Percentiles rank a stretch among this genome's conserved stretches.
These are phyloP conservation scores for Luperina nickerlii DNA, from an alignment of 2,888 invertebrate genomes.

Conservation along the genomic window DNA sequence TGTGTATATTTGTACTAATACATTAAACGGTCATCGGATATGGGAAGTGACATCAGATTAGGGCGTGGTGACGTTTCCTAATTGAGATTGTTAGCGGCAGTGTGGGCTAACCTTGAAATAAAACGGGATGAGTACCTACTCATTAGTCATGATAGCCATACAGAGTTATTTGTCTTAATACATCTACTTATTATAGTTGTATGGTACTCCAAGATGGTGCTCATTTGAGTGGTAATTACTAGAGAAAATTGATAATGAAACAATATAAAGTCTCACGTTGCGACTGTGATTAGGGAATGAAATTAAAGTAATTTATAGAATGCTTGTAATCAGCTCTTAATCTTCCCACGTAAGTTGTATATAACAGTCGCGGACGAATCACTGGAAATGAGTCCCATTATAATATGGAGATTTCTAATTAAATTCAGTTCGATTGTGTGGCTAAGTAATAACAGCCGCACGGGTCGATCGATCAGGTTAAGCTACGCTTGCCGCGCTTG, in stretches of 20 bases:
- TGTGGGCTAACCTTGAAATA: slow-evolving; percentile 60
- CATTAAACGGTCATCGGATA: slow-evolving; percentile 30
- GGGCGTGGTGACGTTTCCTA: slow-evolving; percentile 65
- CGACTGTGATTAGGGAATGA: slow-evolving; percentile 47
- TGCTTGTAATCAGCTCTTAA: slow-evolving; percentile 49
- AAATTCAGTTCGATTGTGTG: slow-evolving; percentile 1
- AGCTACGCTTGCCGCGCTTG: too few species aligned
- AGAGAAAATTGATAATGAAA: slow-evolving; percentile 52
- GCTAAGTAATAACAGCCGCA: too few species aligned
- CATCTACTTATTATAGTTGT: slow-evolving; percentile 4
- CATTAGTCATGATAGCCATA: slow-evolving; percentile 50
- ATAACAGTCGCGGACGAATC: slow-evolving; percentile 27
- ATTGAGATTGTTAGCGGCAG: slow-evolving; percentile 59
- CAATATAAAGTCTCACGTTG: slow-evolving; percentile 56
- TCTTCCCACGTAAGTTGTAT: slow-evolving; percentile 54
- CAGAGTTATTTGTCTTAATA: slow-evolving; percentile 34
- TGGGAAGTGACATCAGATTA: slow-evolving; percentile 61
- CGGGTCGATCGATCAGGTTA: too few species aligned
- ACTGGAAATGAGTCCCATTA: slow-evolving; percentile 24
- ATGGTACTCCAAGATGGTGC: slow-evolving; percentile 11
- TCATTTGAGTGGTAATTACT: slow-evolving; percentile 41
- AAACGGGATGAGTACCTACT: slow-evolving; percentile 54
- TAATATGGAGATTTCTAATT: slow-evolving; percentile 39
- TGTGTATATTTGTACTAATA: slow-evolving; percentile 17
- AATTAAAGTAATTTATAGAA: slow-evolving; percentile 60